A percentile compares a stretch with the other conserved stretches of the same genome.
Conservation (phyloP, 2,797 vertebrate species). For the Hafferia zeledoni region DNA sequence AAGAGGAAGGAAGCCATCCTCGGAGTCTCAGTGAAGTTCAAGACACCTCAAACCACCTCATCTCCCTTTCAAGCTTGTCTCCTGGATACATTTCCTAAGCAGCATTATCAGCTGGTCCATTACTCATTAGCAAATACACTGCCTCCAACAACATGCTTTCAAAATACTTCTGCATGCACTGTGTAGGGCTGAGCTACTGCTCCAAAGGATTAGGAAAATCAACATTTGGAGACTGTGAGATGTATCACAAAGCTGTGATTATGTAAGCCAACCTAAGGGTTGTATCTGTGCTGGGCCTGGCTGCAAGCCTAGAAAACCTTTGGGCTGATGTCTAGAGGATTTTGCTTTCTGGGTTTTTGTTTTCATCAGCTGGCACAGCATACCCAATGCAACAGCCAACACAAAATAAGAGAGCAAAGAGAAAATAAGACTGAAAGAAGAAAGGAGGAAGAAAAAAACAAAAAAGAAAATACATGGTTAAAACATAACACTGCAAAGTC, state of each 20-base stretch:
- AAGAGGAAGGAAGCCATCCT: neutral
- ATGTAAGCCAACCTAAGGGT: slow-evolving; percentile 34
- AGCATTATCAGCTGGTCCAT: slow-evolving; percentile 35
- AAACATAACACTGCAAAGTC: neutral
- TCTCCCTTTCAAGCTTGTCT: slow-evolving; percentile 28
- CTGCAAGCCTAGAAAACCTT: slow-evolving; percentile 48
- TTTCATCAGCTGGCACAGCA: slow-evolving; percentile 23
- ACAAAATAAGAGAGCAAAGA: neutral
- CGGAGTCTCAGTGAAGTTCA: neutral
- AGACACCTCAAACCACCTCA: neutral
- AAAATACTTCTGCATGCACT: slow-evolving; percentile 13
- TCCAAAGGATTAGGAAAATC: slow-evolving; percentile 59
- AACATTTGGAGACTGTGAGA: slow-evolving; percentile 51
- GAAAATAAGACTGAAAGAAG: neutral
- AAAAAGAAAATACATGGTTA: neutral
- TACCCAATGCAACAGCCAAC: neutral
- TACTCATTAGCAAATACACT: slow-evolving; percentile 35
- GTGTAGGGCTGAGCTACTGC: neutral
- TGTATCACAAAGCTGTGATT: slow-evolving; percentile 35
- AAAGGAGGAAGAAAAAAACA: neutral
- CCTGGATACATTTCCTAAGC: slow-evolving; percentile 32
- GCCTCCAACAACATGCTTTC: neutral
- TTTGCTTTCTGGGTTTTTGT: slow-evolving; percentile 27
- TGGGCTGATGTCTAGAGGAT: neutral
- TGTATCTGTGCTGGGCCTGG: slow-evolving; percentile 21